Percentiles rank a stretch among this genome's conserved stretches.
phyloP scores from a whole-genome alignment of 2,888 invertebrate genomes.

The Trilocha varians region DNA sequence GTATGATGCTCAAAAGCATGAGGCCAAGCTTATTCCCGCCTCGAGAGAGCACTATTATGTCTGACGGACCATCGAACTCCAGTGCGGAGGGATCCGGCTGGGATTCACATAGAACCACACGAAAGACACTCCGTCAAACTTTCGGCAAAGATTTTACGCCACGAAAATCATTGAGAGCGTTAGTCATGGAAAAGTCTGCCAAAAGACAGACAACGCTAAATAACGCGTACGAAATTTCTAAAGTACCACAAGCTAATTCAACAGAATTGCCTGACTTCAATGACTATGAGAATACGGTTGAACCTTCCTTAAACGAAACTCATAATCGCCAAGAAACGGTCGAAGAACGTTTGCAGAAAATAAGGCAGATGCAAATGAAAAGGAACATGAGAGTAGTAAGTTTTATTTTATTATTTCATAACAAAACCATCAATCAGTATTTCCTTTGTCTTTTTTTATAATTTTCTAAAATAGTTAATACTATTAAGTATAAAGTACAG shows the following conservation, averaged over 20 bases:
- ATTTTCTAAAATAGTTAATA: too few species aligned
- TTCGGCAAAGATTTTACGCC: constrained; percentile 54
- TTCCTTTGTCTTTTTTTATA: constrained; percentile 1
- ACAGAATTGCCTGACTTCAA: constrained; percentile 25
- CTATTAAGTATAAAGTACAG: too few species aligned
- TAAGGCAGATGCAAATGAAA: constrained; percentile 37
- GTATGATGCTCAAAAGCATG: constrained; percentile 26
- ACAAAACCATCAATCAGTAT: neutral
- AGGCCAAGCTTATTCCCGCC: constrained; percentile 32
- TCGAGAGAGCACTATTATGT: constrained; percentile 34
- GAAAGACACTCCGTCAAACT: constrained; percentile 53
- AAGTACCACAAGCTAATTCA: constrained; percentile 33
- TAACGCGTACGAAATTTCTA: constrained; percentile 24
- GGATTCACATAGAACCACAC: constrained; percentile 59
- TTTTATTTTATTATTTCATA: constrained; percentile 5
- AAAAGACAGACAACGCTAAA: constrained; percentile 34
- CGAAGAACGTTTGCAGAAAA: constrained; percentile 36
- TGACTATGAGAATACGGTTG: constrained; percentile 13
- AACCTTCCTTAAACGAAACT: constrained; percentile 29
- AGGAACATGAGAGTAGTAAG: constrained; percentile 41
- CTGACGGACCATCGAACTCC: constrained; percentile 39
- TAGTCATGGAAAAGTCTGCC: constrained; percentile 59
- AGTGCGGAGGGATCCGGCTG: constrained; percentile 55
- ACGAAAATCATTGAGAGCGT: constrained; percentile 49
- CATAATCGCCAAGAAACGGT: constrained; percentile 32